Conservation (phyloP, 2,113 vertebrate genomes). For the Elgaria multicarinata region DNA sequence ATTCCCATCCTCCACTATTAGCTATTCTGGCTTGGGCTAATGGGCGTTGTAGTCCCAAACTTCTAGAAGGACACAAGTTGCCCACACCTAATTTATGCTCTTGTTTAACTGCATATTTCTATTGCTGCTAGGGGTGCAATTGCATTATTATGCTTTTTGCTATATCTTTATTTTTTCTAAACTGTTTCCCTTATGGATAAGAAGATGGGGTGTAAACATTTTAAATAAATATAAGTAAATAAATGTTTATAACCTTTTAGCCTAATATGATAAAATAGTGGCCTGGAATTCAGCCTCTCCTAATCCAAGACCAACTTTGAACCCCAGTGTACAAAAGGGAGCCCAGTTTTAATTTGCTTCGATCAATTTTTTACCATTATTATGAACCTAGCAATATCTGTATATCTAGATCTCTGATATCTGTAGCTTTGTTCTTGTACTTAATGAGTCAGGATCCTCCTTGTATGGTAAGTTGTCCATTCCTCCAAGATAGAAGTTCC, state of each 20-base stretch:
- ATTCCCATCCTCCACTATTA: no score
- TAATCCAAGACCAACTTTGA: no score
- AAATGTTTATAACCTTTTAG: no score
- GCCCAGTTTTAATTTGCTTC: not conserved
- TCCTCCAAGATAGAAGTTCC: no score
- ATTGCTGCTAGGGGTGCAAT: not conserved
- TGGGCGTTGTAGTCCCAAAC: no score
- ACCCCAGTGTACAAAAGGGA: no score
- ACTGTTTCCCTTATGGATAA: not conserved
- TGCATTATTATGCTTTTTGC: not conserved
- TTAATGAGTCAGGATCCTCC: not conserved
- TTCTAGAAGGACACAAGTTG: no score
- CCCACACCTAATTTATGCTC: not conserved
- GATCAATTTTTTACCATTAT: not conserved
- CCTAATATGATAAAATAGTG: no score
- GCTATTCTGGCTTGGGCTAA: no score
- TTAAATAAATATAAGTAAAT: no score
- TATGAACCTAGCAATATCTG: not conserved
- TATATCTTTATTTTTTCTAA: not conserved
- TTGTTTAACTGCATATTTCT: not conserved
- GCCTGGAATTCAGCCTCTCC: no score
- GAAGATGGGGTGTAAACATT: not conserved
- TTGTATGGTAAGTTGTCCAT: no score
- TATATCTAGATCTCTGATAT: not conserved
- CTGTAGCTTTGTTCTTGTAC: not conserved